A percentile compares a stretch with the other conserved stretches of the same genome.
Conservation (phyloP, 2,888 invertebrate species). For the Acronicta alni region DNA sequence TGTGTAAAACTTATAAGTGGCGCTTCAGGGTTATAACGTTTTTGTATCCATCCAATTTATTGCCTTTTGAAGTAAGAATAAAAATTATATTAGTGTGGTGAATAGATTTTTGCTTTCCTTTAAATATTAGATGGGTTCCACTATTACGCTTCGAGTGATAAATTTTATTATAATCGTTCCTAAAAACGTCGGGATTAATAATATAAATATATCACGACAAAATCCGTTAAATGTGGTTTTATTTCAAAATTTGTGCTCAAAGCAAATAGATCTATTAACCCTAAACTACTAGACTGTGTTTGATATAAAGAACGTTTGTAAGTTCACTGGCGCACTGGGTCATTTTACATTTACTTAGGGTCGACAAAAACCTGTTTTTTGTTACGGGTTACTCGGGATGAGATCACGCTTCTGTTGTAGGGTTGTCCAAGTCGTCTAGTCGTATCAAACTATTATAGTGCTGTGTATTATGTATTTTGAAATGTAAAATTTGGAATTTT, state of each 20-base stretch:
- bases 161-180: no score
- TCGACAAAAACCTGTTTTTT: slow-evolving; percentile 56
- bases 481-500: no score
- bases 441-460: background rate
- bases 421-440: slow-evolving; percentile 30
- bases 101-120: background rate
- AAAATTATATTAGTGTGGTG: slow-evolving; percentile 2
- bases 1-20: slow-evolving; percentile 81
- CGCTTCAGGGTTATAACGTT: slow-evolving; percentile 69
- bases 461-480: no score
- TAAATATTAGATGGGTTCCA: background rate
- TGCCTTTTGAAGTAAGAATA: slow-evolving; percentile 37
- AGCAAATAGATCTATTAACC: background rate
- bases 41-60: slow-evolving; percentile 66
- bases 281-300: slow-evolving; percentile 6
- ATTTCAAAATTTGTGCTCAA: no score
- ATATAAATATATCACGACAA: no score
- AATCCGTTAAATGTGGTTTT: no score
- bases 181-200: no score
- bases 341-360: slow-evolving; percentile 55
- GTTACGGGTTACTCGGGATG: slow-evolving; percentile 50
- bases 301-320: slow-evolving; percentile 21
- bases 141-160: no score
- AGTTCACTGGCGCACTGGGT: slow-evolving; percentile 57
- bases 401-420: slow-evolving; percentile 41